Evolutionary conservation across 53 echinoderm and acorn worm species (phyloP), one percentile per base, ranked within the genome.

Genomic region (Patiria pectinifera): DNA sequence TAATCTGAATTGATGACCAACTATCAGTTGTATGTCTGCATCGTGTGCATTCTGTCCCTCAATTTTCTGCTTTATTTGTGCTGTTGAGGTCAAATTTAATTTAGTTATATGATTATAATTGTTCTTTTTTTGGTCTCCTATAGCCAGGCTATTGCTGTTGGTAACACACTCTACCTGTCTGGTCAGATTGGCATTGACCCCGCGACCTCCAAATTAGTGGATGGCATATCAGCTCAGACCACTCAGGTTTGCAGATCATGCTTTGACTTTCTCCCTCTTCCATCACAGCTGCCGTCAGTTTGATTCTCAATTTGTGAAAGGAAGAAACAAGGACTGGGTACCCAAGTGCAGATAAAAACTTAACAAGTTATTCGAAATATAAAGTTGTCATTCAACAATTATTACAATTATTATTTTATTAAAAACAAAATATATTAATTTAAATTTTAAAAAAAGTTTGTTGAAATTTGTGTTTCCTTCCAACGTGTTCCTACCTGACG

Each of bases 61-160:
- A 35, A 35, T 35, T 35, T 35, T 35, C 35, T 35, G 35, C 35
- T 35, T 35, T 35, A 35, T 35, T 35, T 35, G 35, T 35, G 0
- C 35, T 35, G 8, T 12, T 60, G 9, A 11, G 60, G 60, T 11
- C 60, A 60, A 60, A 11, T 60, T 26, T 71, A 44, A 35, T 35
- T 35, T 16, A 35, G 13, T 45, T 4, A 48, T 76, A 6, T 25
- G 14, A 23, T 58, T 23, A 14, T 15, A 14, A 14, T 70, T 18
- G 70, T 19, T 14, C 16, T 70, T 35, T 21, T 72, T 74, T 74
- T 23, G 74, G 3, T 18, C 21, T 74, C 8, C 44, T 69, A 22
- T 75, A 97, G 97, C 83, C 97, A 97, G 92, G 97, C 97, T 6
- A 82, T 97, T n/a, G 87, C 94, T 45, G 97, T 93, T 25, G 97